phyloP scores from a whole-genome alignment of 1,140 invertebrate species.

The Rhopalosiphum maidis region DNA sequence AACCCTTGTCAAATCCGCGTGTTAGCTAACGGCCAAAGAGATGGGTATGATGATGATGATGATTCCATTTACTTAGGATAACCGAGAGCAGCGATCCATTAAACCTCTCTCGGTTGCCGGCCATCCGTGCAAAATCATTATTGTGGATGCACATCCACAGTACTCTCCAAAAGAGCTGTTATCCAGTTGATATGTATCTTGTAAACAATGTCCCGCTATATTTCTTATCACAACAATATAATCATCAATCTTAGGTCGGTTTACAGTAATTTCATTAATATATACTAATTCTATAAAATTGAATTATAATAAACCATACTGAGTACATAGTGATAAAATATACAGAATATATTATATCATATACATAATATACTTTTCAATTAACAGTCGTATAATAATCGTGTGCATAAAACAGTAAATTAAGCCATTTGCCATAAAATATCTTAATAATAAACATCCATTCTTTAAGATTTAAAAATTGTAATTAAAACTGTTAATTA shows the following conservation, averaged over 20 bases:
- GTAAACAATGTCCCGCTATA: not conserved
- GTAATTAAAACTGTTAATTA: not conserved
- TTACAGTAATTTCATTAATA: not conserved
- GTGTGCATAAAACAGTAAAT: not conserved
- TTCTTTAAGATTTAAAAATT: not conserved
- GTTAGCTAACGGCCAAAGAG: constrained; percentile 31
- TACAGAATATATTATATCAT: not conserved
- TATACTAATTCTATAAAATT: not conserved
- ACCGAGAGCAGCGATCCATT: constrained; percentile 18
- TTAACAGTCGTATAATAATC: not conserved
- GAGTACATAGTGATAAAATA: not conserved
- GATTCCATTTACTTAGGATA: constrained; percentile 48
- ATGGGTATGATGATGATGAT: constrained; percentile 24
- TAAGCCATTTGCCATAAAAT: not conserved
- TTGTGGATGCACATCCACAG: not conserved
- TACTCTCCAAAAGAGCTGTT: not conserved
- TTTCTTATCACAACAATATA: not conserved
- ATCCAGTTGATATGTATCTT: not conserved
- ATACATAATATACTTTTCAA: not conserved
- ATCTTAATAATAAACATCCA: not conserved
- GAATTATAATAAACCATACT: not conserved
- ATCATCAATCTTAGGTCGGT: not conserved
- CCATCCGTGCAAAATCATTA: constrained; percentile 18
- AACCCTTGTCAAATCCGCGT: constrained; percentile 33
- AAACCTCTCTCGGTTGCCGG: not conserved